Percentiles rank a stretch among this genome's conserved stretches.
These are phyloP conservation scores for Punctoribates punctum DNA, from an alignment of 2,888 invertebrate species.

Conservation along the genomic window DNA sequence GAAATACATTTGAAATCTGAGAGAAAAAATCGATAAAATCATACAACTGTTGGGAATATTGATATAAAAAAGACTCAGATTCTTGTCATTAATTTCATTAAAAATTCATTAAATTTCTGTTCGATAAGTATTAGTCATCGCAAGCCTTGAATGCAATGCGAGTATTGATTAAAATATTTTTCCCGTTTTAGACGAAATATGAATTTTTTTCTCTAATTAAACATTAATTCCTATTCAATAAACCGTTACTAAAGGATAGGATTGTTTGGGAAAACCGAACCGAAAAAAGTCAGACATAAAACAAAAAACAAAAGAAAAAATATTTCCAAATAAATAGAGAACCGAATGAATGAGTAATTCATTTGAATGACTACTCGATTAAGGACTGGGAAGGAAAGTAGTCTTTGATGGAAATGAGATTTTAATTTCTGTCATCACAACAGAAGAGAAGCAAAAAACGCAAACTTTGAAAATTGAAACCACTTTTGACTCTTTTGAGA, in stretches of 20 bases:
- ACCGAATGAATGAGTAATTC: constrained; percentile 7
- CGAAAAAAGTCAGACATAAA: background rate
- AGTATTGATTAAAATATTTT: background rate
- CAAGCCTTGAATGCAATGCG: background rate
- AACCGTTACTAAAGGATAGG: background rate
- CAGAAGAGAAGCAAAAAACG: background rate
- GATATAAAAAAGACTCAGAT: no score
- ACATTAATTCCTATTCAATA: background rate
- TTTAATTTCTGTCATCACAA: background rate
- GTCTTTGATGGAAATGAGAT: background rate
- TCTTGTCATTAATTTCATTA: no score
- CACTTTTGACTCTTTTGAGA: background rate
- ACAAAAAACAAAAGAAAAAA: no score
- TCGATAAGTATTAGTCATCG: background rate
- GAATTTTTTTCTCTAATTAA: background rate
- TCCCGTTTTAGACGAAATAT: background rate
- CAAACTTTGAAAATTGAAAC: background rate
- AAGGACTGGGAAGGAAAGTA: background rate
- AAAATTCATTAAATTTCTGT: background rate
- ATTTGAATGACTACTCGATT: background rate
- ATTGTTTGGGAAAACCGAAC: background rate
- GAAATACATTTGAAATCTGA: background rate
- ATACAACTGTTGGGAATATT: background rate
- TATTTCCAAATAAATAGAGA: no score
- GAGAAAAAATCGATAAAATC: background rate